phyloP scores from a whole-genome alignment of 2,888 invertebrate species.

The Hydrotaea diabolus region DNA sequence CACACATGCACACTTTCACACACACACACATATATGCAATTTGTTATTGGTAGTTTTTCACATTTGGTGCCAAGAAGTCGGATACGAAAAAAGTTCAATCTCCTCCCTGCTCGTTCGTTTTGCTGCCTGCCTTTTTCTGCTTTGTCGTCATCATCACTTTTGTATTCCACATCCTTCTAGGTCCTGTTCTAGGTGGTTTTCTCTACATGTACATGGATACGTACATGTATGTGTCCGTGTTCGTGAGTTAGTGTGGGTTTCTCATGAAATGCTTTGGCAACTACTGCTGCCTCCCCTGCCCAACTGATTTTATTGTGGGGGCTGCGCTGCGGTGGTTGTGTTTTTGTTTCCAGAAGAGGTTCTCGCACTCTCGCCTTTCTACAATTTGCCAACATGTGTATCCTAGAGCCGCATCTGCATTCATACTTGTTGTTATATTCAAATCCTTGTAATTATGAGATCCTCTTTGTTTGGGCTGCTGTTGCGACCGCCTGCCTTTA shows the following conservation, averaged over 20 bases:
- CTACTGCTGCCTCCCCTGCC: background rate
- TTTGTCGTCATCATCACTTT: conserved; percentile 32
- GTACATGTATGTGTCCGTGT: background rate
- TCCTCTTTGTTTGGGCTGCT: conserved; percentile 30
- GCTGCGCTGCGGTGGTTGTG: no score
- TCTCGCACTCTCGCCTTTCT: background rate
- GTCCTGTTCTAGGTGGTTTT: background rate
- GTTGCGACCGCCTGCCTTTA: background rate
- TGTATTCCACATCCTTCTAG: conserved; percentile 21
- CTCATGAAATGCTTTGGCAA: conserved; percentile 8
- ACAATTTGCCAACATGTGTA: conserved; percentile 26
- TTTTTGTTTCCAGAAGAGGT: background rate
- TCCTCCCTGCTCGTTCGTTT: conserved; percentile 18
- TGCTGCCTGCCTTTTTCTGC: background rate
- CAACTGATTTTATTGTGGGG: conserved; percentile 16
- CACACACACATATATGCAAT: conserved; percentile 19
- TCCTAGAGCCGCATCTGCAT: conserved; percentile 26
- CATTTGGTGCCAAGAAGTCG: conserved; percentile 65
- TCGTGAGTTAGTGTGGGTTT: background rate
- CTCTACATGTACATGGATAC: background rate
- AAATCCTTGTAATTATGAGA: conserved; percentile 65
- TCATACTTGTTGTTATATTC: conserved; percentile 45
- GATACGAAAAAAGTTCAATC: conserved; percentile 50
- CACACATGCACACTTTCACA: no score
- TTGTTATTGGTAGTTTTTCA: conserved; percentile 44